Evolutionary conservation across 2,888 invertebrate genomes (phyloP), one percentile per base, ranked within the genome.

Genomic region (Dryobota labecula): DNA sequence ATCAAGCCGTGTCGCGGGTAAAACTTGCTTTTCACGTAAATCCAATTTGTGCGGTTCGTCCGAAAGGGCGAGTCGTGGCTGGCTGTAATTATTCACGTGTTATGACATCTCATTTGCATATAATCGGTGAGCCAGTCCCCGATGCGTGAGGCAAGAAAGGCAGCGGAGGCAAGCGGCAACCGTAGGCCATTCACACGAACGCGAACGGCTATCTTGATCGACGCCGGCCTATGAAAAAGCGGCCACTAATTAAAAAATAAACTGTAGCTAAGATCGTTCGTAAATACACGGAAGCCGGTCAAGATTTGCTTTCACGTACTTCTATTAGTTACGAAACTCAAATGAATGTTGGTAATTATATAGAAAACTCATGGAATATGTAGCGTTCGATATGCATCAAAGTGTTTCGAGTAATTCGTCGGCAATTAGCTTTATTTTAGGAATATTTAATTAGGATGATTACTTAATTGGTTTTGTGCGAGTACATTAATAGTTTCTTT

Each of bases 101-200:
- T 96, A 96, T 96, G 96, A 96, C 96, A 95, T 95, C 94, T 92
- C 93, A 96, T 96, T 96, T 95, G 92, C 95, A 96, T 96, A 95
- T 96, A 96, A 96, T 95, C 96, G 95, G 89, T 90, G 88, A 91
- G 90, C 90, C 91, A 92, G 92, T 87, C 91, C 90, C 86, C 91
- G 91, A 91, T 94, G 94, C 95, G 95, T 95, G 95, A 94, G 94
- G 95, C 90, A 94, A 94, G 90, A 88, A 84, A 86, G 73, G 88
- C 88, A 87, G 90, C 88, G 90, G 92, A 91, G 93, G 94, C 89
- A 86, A 91, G 92, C 91, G 93, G 94, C 88, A 86, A 92, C 90
- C 90, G 92, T 91, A 93, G 94, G 96, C 95, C 95, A 94, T 96
- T 96, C 96, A 95, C 96, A 95, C 95, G 95, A 94, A 94, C 90